Evolutionary conservation across 1,140 invertebrate genomes (phyloP).

Genomic region (Charaxes varanes): DNA sequence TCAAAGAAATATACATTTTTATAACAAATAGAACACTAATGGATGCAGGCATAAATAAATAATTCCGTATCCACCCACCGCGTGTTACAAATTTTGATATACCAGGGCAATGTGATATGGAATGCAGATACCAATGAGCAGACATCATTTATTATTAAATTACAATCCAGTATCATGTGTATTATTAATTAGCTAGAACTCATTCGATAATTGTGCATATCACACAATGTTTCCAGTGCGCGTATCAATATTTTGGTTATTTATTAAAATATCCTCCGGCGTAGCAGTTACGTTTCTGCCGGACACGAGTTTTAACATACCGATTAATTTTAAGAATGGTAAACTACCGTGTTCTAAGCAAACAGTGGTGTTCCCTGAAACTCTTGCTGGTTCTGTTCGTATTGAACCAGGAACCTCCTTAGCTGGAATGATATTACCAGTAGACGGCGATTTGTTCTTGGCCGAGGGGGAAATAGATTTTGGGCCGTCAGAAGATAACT

Average conservation of each 20-base stretch:
- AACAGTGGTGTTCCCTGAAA: constrained; percentile 49
- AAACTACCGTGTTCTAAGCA: constrained; percentile 54
- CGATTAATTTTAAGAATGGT: constrained; percentile 43
- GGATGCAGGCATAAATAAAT: no score
- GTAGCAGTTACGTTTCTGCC: constrained; percentile 47
- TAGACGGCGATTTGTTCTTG: constrained; percentile 44
- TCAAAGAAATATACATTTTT: no score
- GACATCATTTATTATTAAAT: constrained; percentile 52
- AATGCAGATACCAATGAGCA: constrained; percentile 42
- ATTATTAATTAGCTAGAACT: constrained; percentile 33
- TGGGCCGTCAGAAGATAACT: constrained; percentile 37
- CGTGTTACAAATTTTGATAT: constrained; percentile 24
- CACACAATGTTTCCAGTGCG: constrained; percentile 21
- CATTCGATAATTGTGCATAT: constrained; percentile 24
- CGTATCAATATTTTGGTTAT: constrained; percentile 25
- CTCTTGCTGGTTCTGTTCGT: constrained; percentile 27
- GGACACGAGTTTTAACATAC: constrained; percentile 46
- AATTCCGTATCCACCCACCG: constrained; percentile 34
- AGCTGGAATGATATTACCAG: constrained; percentile 39
- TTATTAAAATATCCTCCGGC: constrained; percentile 23
- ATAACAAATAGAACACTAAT: no score
- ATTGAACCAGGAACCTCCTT: constrained; percentile 34
- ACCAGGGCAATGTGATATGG: constrained; percentile 32
- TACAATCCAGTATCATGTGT: constrained; percentile 35
- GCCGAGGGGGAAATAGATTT: constrained; percentile 34